Evolutionary conservation across 2,888 invertebrate genomes (phyloP).

Genomic region (Caenorhabditis sp.): DNA sequence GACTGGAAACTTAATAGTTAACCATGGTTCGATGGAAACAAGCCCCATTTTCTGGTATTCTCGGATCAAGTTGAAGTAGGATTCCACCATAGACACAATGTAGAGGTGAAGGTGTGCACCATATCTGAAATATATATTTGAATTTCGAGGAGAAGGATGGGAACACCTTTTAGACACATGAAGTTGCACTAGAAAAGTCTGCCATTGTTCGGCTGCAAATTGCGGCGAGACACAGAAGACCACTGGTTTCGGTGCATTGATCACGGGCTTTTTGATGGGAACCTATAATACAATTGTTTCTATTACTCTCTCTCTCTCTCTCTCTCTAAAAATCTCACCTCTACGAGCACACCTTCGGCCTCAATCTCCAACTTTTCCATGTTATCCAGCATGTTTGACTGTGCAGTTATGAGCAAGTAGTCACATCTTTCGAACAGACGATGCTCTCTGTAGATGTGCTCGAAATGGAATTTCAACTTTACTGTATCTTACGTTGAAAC

Average conservation of each 20-base stretch:
- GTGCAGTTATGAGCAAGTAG: conserved; percentile 42
- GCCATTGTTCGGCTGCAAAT: conserved; percentile 70
- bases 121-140: conserved; percentile 44
- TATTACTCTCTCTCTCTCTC: neutral
- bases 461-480: neutral
- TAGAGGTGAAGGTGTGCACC: conserved; percentile 67
- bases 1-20: conserved; percentile 57
- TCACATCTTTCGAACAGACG: conserved; percentile 51
- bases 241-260: conserved; percentile 46
- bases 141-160: neutral
- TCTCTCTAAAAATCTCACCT: neutral
- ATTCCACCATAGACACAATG: conserved; percentile 65
- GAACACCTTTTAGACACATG: conserved; percentile 63
- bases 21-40: conserved; percentile 67
- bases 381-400: conserved; percentile 47
- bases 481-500: conserved; percentile 31
- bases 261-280: conserved; percentile 36
- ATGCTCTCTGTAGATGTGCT: conserved; percentile 42
- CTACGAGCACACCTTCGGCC: conserved; percentile 34
- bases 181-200: conserved; percentile 61
- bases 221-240: conserved; percentile 68
- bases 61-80: conserved; percentile 63
- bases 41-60: conserved; percentile 64
- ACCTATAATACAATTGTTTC: neutral
- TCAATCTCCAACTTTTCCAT: conserved; percentile 56